Evolutionary conservation across 1,140 invertebrate species (phyloP), one percentile per base, ranked within the genome.

Genomic region (Whitmania pigra): DNA sequence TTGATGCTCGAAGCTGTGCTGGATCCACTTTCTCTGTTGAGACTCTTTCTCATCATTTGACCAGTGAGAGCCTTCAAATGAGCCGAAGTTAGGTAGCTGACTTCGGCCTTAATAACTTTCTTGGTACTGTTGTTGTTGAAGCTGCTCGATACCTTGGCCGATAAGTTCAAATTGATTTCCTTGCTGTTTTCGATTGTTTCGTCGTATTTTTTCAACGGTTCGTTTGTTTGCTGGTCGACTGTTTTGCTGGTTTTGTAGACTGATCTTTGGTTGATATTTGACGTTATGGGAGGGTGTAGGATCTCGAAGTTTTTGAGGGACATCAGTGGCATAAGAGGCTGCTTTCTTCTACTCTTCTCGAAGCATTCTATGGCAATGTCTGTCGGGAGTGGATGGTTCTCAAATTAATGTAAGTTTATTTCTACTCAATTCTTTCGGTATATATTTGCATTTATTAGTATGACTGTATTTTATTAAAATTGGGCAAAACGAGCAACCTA

Each of bases 361-460:
- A 74, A 72, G 43, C 71, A 74, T 53, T 74, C 71, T 20, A 74
- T 43, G 4, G 73, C 53, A 27, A 74, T n/a, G 67, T 74, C 73
- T 74, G 71, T 18, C 63, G 60, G 20, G 53, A 71, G 63, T 5
- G 20, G 31, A 3, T 36, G 2, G 31, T 36, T 36, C 31, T 7
- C 15, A 49, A 31, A 27, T 20, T 63, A 6, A 9, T 27, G 5
- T 27, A 18, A 63, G 25, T 0, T 6, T 18, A 63, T 63, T 63
- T 63, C 7, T 27, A 63, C 0, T 20, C 11, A 20, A 27, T 27
- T 27, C 3, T 31, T 27, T 9, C 18, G 3, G 31, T 27, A 11
- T 13, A 9, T 18, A 63, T 27, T 31, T 63, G 25, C 13, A 63
- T 63, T 57, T 27, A 27, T 63, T 63, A 63, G 5, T 27, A 57